Percentiles rank a stretch among this genome's conserved stretches.
phyloP scores from a whole-genome alignment of 2,113 vertebrate species.

The Malurus melanocephalus region DNA sequence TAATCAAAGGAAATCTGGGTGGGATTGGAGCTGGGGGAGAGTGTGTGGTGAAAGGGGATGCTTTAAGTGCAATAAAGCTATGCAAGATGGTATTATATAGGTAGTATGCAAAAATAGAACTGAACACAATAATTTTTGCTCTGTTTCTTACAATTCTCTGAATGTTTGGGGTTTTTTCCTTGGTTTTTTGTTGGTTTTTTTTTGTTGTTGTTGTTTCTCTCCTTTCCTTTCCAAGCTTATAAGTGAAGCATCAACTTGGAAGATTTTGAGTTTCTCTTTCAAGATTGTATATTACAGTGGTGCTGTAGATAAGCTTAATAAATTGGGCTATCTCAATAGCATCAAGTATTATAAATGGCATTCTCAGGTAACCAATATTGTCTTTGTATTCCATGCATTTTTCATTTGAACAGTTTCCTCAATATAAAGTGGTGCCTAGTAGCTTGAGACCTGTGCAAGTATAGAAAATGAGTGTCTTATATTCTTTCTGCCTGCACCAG shows the following conservation, averaged over 20 bases:
- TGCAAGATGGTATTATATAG: not conserved
- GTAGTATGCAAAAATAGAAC: not conserved
- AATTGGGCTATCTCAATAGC: not conserved
- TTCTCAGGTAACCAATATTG: not conserved
- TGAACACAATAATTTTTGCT: not conserved
- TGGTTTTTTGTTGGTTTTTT: not conserved
- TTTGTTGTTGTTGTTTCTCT: not conserved
- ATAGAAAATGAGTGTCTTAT: not conserved
- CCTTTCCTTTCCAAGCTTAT: not conserved
- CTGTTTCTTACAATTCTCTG: not conserved
- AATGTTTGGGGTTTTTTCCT: not conserved
- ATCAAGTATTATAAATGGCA: not conserved
- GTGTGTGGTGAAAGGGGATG: not conserved
- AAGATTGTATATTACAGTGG: not conserved
- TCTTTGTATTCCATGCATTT: not conserved
- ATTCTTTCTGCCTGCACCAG: not conserved
- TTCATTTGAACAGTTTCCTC: not conserved
- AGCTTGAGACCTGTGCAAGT: not conserved
- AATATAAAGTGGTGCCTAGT: not conserved
- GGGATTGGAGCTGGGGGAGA: not conserved
- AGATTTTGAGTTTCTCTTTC: not conserved
- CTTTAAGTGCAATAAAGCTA: not conserved
- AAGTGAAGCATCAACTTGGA: not conserved
- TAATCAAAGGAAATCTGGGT: not conserved
- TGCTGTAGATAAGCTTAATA: not conserved